Conservation (phyloP, 1,140 invertebrate species). For the Hyposmocoma kahamanoa region DNA sequence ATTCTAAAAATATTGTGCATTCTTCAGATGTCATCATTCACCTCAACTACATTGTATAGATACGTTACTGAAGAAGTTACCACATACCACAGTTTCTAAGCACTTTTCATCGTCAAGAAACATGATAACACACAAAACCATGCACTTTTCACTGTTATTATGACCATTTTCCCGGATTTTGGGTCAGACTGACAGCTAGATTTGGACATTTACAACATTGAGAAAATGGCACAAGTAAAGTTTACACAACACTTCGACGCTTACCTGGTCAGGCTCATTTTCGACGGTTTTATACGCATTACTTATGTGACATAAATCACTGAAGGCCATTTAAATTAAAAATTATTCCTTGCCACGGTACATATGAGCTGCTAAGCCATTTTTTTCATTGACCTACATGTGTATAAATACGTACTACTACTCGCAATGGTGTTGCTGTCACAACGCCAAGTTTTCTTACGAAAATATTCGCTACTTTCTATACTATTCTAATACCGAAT, state of each 20-base stretch:
- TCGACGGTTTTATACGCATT: slow-evolving; percentile 68
- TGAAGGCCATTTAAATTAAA: slow-evolving; percentile 74
- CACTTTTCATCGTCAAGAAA: background rate
- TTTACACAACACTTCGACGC: slow-evolving; percentile 49
- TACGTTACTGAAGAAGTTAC: slow-evolving; percentile 8
- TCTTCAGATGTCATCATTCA: slow-evolving; percentile 56
- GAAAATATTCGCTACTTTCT: too few species aligned
- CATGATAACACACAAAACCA: slow-evolving; percentile 16
- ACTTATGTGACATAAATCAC: slow-evolving; percentile 72
- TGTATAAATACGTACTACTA: slow-evolving; percentile 55
- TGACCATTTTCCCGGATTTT: slow-evolving; percentile 51
- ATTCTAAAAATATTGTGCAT: slow-evolving; percentile 70
- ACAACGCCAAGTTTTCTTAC: slow-evolving; percentile 4
- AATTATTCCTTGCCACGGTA: slow-evolving; percentile 68
- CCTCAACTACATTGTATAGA: slow-evolving; percentile 16
- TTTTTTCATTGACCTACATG: slow-evolving; percentile 71
- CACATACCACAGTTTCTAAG: background rate
- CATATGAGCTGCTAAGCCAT: slow-evolving; percentile 71
- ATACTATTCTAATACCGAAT: too few species aligned
- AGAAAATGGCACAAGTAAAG: slow-evolving; percentile 53
- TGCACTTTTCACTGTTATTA: slow-evolving; percentile 36
- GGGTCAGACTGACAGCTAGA: slow-evolving; percentile 72
- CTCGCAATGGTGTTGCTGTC: slow-evolving; percentile 17
- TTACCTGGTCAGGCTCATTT: slow-evolving; percentile 70
- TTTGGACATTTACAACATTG: slow-evolving; percentile 59